Evolutionary conservation across 1,140 invertebrate genomes (phyloP).

Genomic region (Megalopta genalis): DNA sequence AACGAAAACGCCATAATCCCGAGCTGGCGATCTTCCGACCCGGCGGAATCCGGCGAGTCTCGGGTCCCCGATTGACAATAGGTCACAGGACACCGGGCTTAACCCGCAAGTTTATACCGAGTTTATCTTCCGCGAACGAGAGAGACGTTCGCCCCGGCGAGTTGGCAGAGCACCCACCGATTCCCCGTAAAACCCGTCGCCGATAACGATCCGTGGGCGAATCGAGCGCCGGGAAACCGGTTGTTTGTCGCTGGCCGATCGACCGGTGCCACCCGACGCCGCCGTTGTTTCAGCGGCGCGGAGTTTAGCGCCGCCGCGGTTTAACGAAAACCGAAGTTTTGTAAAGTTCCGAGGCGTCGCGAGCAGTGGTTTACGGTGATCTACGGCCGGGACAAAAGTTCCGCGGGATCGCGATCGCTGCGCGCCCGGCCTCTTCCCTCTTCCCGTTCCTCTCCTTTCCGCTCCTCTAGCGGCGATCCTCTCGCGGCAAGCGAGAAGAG

Average conservation of each 20-base stretch:
- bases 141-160: background rate
- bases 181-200: background rate
- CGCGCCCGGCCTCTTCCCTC: too few species aligned
- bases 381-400: slow-evolving; percentile 55
- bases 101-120: slow-evolving; percentile 33
- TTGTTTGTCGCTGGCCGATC: slow-evolving; percentile 28
- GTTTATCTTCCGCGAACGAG: slow-evolving; percentile 39
- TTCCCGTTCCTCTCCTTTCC: too few species aligned
- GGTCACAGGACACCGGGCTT: slow-evolving; percentile 24
- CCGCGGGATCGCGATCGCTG: slow-evolving; percentile 58
- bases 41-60: background rate
- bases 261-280: slow-evolving; percentile 13
- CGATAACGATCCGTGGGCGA: slow-evolving; percentile 39
- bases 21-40: background rate
- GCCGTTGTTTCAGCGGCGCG: slow-evolving; percentile 36
- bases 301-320: slow-evolving; percentile 53
- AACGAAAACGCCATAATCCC: background rate
- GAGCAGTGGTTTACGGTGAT: slow-evolving; percentile 61
- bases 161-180: background rate
- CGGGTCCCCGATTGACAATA: background rate
- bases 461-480: too few species aligned
- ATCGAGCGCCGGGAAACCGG: background rate
- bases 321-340: slow-evolving; percentile 58
- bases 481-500: too few species aligned
- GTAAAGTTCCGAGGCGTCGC: slow-evolving; percentile 56